phyloP scores from a whole-genome alignment of 2,888 invertebrate genomes.

The Matsumyia berberina region DNA sequence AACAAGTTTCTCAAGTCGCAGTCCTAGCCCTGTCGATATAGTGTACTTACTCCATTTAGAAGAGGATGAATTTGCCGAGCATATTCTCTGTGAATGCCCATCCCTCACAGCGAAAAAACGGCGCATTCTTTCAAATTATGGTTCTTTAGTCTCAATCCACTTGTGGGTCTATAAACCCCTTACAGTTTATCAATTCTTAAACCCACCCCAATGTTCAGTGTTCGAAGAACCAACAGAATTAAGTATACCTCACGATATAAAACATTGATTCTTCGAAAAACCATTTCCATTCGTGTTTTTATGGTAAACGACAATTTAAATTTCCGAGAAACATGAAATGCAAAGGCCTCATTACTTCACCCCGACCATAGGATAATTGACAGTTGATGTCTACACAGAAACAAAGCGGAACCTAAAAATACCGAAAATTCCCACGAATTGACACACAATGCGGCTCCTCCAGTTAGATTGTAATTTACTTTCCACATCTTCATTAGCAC shows the following conservation, averaged over 20 bases:
- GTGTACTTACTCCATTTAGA: no score
- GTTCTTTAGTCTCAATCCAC: neutral
- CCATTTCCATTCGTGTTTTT: neutral
- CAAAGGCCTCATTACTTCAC: conserved; percentile 31
- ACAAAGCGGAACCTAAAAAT: conserved; percentile 13
- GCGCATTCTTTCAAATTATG: no score
- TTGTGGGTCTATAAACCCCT: neutral
- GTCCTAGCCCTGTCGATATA: no score
- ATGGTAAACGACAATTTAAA: neutral
- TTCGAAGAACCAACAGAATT: conserved; percentile 1
- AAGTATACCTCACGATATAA: conserved; percentile 1
- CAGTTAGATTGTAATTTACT: neutral
- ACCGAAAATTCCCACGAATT: conserved; percentile 29
- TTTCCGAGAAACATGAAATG: neutral
- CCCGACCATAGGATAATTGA: conserved; percentile 12
- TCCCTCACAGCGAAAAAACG: no score
- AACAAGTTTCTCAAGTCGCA: no score
- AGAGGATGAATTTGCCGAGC: no score
- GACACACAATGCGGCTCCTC: conserved; percentile 1
- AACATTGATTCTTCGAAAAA: conserved; percentile 18
- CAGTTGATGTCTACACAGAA: neutral
- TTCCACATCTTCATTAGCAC: conserved; percentile 27
- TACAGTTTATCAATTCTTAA: neutral
- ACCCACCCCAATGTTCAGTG: neutral
- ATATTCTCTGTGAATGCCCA: no score